These are phyloP conservation scores for Dipus sagitta DNA, from an alignment of 2,797 vertebrate species.

Conservation along the genomic window DNA sequence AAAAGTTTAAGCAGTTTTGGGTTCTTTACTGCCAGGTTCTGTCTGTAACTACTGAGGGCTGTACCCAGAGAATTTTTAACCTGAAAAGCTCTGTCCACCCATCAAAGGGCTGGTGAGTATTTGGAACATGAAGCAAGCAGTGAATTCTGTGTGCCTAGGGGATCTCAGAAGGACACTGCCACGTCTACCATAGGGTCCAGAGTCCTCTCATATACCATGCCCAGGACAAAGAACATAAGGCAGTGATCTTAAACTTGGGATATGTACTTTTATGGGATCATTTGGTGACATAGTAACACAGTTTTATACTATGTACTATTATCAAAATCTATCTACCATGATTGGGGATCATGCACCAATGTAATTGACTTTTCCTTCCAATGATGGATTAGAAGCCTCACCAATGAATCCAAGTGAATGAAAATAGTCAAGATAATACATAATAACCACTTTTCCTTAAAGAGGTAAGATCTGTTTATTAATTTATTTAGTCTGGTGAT, in stretches of 20 bases:
- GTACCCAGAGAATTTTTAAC: neutral
- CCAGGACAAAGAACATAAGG: neutral
- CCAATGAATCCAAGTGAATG: too few species aligned
- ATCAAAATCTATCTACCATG: slow-evolving; percentile 18
- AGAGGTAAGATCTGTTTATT: too few species aligned
- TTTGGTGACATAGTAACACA: neutral
- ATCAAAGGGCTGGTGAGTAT: neutral
- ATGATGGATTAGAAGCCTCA: too few species aligned
- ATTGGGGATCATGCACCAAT: neutral
- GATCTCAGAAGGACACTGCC: neutral
- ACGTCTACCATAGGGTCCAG: fast-evolving
- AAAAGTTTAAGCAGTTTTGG: neutral
- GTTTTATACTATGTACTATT: slow-evolving; percentile 11
- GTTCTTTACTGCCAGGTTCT: neutral
- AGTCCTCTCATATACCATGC: neutral
- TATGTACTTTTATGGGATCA: neutral
- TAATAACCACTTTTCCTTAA: too few species aligned
- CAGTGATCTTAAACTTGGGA: neutral
- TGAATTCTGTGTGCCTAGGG: neutral
- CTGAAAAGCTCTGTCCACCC: neutral
- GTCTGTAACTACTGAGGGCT: neutral
- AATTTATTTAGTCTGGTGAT: too few species aligned
- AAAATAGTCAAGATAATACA: too few species aligned
- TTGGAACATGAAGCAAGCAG: neutral
- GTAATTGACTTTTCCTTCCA: too few species aligned